These are phyloP conservation scores for Halocynthia roretzi DNA, from an alignment of 23 tunicate genomes.

Conservation along the genomic window DNA sequence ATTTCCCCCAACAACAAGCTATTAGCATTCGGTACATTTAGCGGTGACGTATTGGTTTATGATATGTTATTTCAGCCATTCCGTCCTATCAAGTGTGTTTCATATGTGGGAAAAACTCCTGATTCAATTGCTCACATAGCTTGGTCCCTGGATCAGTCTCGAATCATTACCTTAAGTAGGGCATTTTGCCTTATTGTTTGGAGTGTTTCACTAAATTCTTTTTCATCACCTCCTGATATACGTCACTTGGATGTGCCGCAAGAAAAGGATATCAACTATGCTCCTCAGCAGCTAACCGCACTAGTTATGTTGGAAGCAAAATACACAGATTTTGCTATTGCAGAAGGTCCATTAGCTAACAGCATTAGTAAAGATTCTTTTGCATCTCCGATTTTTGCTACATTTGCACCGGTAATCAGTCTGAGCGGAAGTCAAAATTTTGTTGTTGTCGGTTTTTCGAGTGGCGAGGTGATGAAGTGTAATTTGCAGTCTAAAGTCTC, in stretches of 20 bases:
- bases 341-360: constrained; percentile 10
- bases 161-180: constrained; percentile 34
- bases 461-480: constrained; percentile 60
- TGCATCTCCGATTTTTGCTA: constrained; percentile 16
- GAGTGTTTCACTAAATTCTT: constrained; percentile 44
- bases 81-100: constrained; percentile 40
- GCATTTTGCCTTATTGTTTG: constrained; percentile 50
- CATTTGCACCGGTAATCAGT: constrained; percentile 32
- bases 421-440: constrained; percentile 42
- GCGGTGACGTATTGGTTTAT: constrained; percentile 74
- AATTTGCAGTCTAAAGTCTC: constrained; percentile 22
- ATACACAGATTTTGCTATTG: constrained; percentile 42
- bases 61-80: constrained; percentile 40
- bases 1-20: constrained; percentile 27
- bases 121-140: constrained; percentile 30
- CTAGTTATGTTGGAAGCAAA: constrained; percentile 43
- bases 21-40: constrained; percentile 48
- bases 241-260: constrained; percentile 7
- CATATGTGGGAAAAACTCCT: constrained; percentile 30
- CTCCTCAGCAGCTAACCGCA: constrained; percentile 53
- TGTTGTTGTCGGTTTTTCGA: constrained; percentile 39
- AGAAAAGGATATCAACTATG: constrained; percentile 2
- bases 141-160: constrained; percentile 51
- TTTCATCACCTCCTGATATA: constrained; percentile 30
- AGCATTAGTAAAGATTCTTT: background rate